Base-by-base conservation (phyloP, 2,888 invertebrate species). In the Molorchus minor region DNA sequence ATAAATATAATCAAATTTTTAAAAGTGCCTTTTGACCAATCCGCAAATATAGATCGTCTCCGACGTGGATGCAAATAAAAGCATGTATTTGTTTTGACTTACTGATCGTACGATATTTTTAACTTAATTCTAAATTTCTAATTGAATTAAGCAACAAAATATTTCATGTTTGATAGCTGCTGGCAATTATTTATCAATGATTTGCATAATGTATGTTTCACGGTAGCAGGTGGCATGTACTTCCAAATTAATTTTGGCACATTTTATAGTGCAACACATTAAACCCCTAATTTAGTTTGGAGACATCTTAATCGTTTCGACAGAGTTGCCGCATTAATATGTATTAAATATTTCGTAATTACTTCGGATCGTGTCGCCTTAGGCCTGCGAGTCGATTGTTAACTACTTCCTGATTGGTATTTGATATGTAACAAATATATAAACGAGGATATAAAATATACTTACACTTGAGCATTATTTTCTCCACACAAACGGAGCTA, bases 321-420 rank as follows among this genome's bases (percentile, higher is more conserved):
- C 5, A 3, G 33, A 33, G 12, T 33, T 33, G 12, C 12, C 12
- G 33, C 33, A 33, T 33, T 33, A 33, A n/a, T n/a, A n/a, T 12
- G 33, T n/a, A 33, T 33, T 33, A 33, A 3, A 25, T 3, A 10
- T 33, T 3, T 3, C 33, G 12, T 10, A 33, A 33, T 33, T 33
- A n/a, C 33, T 3, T 7, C 33, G 33, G 33, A 33, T 33, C 33
- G 12, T 3, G 33, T 33, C 33, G 33, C 33, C 33, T n/a, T 33
- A 3, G 33, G 33, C 33, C 10, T 33, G 33, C 33, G n/a, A 33
- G 33, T n/a, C 10, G 3, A 5, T n/a, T 33, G 12, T 10, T 33
- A 33, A 33, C 33, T 33, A 33, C 33, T 33, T 33, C 33, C 33
- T 33, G 33, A 33, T 33, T 33, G 33, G 33, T 33, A n/a, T 33